Conservation (phyloP, 2,797 vertebrate species). For the Prunella strophiata region DNA sequence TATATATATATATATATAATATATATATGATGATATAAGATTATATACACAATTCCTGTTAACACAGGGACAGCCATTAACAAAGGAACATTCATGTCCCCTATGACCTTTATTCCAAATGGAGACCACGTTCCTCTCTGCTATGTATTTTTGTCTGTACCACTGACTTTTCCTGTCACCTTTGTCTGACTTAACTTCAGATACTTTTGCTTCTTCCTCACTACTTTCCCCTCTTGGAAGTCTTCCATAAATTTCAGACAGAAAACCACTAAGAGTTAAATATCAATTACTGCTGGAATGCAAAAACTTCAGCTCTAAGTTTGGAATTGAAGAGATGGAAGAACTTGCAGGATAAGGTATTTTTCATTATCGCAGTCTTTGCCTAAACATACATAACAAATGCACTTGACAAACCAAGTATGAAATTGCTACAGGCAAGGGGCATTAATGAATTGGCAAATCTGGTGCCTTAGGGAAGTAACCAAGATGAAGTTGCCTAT, state of each 20-base stretch:
- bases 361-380: slow-evolving; percentile 32
- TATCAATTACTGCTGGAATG: not conserved
- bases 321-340: not conserved
- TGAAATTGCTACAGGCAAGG: slow-evolving; percentile 63
- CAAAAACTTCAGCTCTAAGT: not conserved
- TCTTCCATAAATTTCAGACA: not conserved
- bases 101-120: not conserved
- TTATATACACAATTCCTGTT: not conserved
- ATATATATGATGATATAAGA: not conserved
- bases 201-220: not conserved
- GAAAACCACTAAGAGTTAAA: not conserved
- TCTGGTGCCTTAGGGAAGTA: slow-evolving; percentile 41
- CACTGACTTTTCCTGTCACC: not conserved
- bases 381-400: slow-evolving; percentile 35
- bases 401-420: slow-evolving; percentile 41
- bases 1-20: not conserved
- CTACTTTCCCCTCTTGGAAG: not conserved
- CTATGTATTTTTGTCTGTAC: not conserved
- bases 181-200: not conserved
- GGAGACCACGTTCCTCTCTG: not conserved
- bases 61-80: not conserved
- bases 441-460: slow-evolving; percentile 59
- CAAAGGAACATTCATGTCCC: not conserved
- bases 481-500: slow-evolving; percentile 54
- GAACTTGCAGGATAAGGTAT: slow-evolving; percentile 29